Evolutionary conservation across 2,888 invertebrate species (phyloP), one percentile per base, ranked within the genome.

Genomic region (Dynastes tityus): DNA sequence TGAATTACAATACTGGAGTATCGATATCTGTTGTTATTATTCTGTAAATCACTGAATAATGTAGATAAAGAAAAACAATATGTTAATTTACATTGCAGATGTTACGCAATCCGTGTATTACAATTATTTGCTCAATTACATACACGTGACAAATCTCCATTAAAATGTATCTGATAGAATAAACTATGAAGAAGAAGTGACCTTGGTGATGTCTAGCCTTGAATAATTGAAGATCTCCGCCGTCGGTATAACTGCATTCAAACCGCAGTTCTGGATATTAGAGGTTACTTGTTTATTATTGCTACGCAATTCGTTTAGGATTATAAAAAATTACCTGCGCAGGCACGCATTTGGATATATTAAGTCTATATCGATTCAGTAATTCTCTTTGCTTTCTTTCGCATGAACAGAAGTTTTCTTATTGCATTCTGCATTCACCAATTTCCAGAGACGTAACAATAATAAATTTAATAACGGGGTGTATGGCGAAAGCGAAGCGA

Each of bases 161-260:
- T 16, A 71, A 53, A 53, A 11, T 45, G 16, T 16, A 58, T 22
- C 22, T 58, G 22, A 58, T 58, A 58, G 8, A 22, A 58, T 22
- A 58, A 58, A 58, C n/a, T 58, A 40, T 29, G 51, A 49, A 16
- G 37, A 32, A 58, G 58, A 16, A 37, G 32, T 29, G 68, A 37
- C 71, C 71, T 71, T 71, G 71, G 40, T 22, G 71, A 55, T 71
- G 58, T 71, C 58, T 58, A 55, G 58, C 71, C 58, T 71, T 71
- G 71, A 71, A 71, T 71, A 71, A 71, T 71, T 71, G 71, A 71
- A 71, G 71, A 37, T 58, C 11, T 16, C 22, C 53, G 40, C 71
- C 37, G 71, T 40, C 40, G 55, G 22, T 55, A 58, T 71, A 58
- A 71, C 22, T 71, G 37, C 71, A 58, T 29, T 68, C 29, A n/a